A percentile compares a stretch with the other conserved stretches of the same genome.
Conservation (phyloP, 1,140 invertebrate genomes). For the Riptortus pedestris region DNA sequence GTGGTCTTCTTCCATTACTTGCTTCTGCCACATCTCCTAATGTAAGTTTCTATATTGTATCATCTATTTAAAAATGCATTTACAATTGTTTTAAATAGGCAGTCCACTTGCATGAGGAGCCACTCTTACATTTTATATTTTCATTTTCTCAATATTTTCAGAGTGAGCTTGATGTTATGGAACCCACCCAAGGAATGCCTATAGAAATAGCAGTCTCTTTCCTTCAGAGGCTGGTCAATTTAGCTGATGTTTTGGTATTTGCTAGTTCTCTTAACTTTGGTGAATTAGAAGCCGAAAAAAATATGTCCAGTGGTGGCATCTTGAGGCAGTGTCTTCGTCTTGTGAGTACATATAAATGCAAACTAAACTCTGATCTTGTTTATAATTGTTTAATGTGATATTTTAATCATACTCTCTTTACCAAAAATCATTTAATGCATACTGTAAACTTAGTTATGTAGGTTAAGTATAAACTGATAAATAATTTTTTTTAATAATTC, state of each 20-base stretch:
- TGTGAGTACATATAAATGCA: no score
- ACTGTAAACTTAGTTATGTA: no score
- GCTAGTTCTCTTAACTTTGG: slow-evolving; percentile 93
- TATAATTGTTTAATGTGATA: background rate
- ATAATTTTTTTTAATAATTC: no score
- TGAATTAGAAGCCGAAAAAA: slow-evolving; percentile 97
- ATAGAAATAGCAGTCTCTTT: slow-evolving; percentile 95
- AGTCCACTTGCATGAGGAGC: background rate
- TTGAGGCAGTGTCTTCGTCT: slow-evolving; percentile 89
- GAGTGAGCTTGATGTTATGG: slow-evolving; percentile 96
- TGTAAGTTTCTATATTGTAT: slow-evolving; percentile 50
- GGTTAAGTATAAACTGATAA: no score
- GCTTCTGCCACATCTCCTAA: slow-evolving; percentile 97
- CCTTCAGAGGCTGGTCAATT: slow-evolving; percentile 89
- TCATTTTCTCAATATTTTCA: slow-evolving; percentile 38
- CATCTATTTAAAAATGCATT: no score
- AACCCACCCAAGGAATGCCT: slow-evolving; percentile 96
- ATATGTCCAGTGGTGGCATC: slow-evolving; percentile 99
- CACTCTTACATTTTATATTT: slow-evolving; percentile 9
- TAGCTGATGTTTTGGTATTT: slow-evolving; percentile 97
- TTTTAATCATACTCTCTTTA: slow-evolving; percentile 15
- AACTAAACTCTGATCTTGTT: background rate
- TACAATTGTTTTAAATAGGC: no score
- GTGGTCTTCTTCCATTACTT: slow-evolving; percentile 87
- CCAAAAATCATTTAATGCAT: slow-evolving; percentile 18